Conservation (phyloP, 2,113 vertebrate species). For the Gobius niger region DNA sequence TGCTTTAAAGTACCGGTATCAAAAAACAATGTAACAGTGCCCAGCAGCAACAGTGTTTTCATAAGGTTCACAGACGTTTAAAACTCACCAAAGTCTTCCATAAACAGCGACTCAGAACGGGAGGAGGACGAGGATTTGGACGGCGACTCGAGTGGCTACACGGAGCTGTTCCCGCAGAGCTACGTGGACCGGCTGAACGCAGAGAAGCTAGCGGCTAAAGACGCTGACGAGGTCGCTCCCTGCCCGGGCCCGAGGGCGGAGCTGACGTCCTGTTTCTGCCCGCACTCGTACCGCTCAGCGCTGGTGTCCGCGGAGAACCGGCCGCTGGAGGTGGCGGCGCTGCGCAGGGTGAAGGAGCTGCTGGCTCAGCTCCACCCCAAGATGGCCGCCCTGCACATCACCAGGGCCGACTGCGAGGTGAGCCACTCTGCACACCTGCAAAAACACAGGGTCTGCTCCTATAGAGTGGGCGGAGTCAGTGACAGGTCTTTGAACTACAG, state of each 20-base stretch:
- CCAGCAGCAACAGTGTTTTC: too few relatives aligned
- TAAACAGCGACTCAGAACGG: constrained; percentile 32
- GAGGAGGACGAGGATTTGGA: constrained; percentile 37
- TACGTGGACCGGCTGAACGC: constrained; percentile 79
- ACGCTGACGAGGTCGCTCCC: constrained; percentile 20
- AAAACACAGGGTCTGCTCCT: too few relatives aligned
- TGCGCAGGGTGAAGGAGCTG: constrained; percentile 90
- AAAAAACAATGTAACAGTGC: too few relatives aligned
- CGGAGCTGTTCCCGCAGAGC: constrained; percentile 79
- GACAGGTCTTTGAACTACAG: too few relatives aligned
- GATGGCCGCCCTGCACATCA: constrained; percentile 87
- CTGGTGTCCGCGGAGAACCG: constrained; percentile 89
- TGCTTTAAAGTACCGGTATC: too few relatives aligned
- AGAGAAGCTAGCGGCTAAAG: constrained; percentile 24
- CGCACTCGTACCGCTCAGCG: constrained; percentile 78
- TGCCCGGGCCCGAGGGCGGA: constrained; percentile 79
- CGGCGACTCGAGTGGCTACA: constrained; percentile 77
- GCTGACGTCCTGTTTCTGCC: constrained; percentile 83
- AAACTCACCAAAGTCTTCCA: constrained; percentile 6
- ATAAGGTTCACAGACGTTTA: too few relatives aligned
- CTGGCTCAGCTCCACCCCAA: constrained; percentile 84
- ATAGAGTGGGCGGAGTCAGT: too few relatives aligned
- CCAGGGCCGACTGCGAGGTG: constrained; percentile 91
- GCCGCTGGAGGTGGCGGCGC: constrained; percentile 86
- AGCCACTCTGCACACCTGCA: background rate